These are phyloP conservation scores for Heliconius eleuchia DNA, from an alignment of 1,140 invertebrate genomes.

Conservation along the genomic window DNA sequence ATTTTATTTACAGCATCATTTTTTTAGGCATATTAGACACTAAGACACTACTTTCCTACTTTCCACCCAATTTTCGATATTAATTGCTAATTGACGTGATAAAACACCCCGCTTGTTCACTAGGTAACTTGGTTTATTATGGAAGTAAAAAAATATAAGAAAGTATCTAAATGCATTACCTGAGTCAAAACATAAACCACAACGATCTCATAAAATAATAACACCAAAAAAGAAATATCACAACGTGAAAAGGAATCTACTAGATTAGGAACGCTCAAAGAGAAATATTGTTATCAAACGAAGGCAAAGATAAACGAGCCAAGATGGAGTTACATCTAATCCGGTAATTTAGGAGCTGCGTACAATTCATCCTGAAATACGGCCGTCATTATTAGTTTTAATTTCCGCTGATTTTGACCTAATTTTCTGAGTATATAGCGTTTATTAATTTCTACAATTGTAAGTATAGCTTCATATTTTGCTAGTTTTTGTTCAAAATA, in stretches of 20 bases:
- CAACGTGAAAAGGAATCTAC: background rate
- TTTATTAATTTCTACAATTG: background rate
- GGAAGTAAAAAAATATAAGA: too few species aligned
- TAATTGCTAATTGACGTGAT: too few species aligned
- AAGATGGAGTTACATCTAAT: constrained; percentile 22
- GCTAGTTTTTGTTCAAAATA: too few species aligned
- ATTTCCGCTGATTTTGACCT: constrained; percentile 12
- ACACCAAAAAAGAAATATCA: background rate
- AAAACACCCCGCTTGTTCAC: too few species aligned
- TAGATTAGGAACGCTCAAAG: constrained; percentile 5
- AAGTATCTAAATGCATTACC: too few species aligned
- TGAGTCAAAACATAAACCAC: too few species aligned
- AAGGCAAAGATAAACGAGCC: constrained; percentile 19
- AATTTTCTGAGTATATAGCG: background rate
- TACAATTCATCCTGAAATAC: constrained; percentile 25
- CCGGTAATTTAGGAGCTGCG: constrained; percentile 23
- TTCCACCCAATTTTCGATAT: too few species aligned
- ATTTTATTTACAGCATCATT: too few species aligned
- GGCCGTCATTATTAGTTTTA: constrained; percentile 11
- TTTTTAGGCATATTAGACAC: too few species aligned
- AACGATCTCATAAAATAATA: background rate
- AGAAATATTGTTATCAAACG: constrained; percentile 14
- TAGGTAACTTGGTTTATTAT: too few species aligned
- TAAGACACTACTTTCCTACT: too few species aligned
- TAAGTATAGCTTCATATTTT: background rate